Conservation (phyloP, 35 echinoderm and acorn worm species). For the Lytechinus variegatus region DNA sequence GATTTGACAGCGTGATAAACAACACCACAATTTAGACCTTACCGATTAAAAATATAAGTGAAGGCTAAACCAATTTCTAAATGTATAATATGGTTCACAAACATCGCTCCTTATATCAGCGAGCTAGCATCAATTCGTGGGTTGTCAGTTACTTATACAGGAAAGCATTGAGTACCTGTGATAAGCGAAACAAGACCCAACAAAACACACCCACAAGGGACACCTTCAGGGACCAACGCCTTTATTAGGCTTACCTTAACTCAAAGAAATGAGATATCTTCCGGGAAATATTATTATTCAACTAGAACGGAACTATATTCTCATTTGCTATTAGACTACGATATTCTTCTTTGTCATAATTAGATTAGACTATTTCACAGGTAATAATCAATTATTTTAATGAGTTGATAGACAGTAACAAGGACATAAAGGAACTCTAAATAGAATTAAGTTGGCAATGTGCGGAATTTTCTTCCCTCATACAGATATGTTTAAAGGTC, state of each 20-base stretch:
- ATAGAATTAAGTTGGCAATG: too few relatives aligned
- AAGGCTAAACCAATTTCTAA: background rate
- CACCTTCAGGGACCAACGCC: background rate
- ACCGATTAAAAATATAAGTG: background rate
- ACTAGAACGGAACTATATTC: background rate
- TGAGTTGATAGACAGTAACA: too few relatives aligned
- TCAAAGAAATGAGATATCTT: background rate
- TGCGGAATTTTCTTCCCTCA: too few relatives aligned
- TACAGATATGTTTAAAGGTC: too few relatives aligned
- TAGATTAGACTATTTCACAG: background rate
- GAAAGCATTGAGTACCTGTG: background rate
- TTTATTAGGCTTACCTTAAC: background rate
- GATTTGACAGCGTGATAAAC: background rate
- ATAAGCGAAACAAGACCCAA: background rate
- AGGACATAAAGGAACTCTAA: too few relatives aligned
- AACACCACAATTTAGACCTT: background rate
- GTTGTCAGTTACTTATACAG: background rate
- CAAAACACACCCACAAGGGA: background rate
- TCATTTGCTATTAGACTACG: background rate
- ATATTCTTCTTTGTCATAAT: background rate
- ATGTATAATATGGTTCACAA: background rate
- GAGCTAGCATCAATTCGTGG: background rate
- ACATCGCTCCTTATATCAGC: background rate
- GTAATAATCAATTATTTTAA: too few relatives aligned
- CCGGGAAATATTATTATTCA: background rate